Conservation (phyloP, 2,113 vertebrate species). For the Fregetta grallaria region DNA sequence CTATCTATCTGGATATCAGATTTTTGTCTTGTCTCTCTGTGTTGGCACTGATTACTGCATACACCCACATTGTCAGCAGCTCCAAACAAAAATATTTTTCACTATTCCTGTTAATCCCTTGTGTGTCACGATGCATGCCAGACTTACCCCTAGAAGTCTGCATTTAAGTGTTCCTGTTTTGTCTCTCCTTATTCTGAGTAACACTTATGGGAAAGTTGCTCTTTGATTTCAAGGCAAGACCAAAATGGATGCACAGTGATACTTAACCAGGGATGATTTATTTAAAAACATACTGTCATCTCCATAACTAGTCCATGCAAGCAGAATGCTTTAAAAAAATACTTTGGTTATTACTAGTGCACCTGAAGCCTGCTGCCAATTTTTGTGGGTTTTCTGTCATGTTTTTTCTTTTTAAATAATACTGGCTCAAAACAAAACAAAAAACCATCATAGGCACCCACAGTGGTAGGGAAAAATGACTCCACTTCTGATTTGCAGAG, state of each 20-base stretch:
- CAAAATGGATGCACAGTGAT: not conserved
- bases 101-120: not conserved
- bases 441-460: not conserved
- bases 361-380: not conserved
- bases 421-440: not conserved
- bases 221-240: not conserved
- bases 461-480: not conserved
- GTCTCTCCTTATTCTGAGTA: not conserved
- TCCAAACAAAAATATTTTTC: slow-evolving; percentile 31
- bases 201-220: not conserved
- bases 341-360: not conserved
- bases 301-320: not conserved
- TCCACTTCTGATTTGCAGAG: not conserved
- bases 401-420: not conserved
- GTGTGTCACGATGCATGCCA: not conserved
- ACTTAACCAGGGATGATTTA: not conserved
- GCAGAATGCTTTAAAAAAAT: not conserved
- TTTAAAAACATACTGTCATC: not conserved
- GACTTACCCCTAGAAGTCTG: not conserved
- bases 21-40: not conserved
- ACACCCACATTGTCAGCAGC: not conserved
- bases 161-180: not conserved
- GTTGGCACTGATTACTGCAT: not conserved
- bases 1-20: not conserved
- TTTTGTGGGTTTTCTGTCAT: not conserved